Evolutionary conservation across 2,113 vertebrate species (phyloP).

Genomic region (Chaetorhynchus papuensis): DNA sequence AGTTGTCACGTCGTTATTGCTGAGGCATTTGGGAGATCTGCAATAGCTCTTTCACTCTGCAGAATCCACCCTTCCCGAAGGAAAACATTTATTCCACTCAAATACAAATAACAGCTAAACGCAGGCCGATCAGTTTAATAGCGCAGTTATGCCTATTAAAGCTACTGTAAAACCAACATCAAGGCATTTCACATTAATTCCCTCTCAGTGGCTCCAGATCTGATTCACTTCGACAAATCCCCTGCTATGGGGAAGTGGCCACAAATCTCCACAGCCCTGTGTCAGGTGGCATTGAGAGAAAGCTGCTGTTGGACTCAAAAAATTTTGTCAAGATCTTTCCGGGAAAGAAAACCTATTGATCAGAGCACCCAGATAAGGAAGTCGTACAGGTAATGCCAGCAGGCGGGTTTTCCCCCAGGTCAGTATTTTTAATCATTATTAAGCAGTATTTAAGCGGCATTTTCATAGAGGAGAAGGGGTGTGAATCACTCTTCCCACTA

Average conservation of each 20-base stretch:
- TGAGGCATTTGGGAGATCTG: neutral
- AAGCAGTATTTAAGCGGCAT: neutral
- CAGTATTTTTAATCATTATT: neutral
- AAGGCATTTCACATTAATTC: neutral
- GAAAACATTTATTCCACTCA: neutral
- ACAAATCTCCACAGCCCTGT: neutral
- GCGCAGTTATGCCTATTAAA: neutral
- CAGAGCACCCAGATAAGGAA: neutral
- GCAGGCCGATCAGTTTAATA: neutral
- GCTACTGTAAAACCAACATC: neutral
- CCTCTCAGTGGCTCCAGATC: neutral
- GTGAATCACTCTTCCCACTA: neutral
- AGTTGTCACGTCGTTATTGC: fast-evolving
- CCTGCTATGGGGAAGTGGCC: neutral
- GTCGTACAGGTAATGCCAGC: neutral
- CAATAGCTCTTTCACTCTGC: neutral
- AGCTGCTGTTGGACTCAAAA: neutral
- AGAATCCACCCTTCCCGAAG: neutral
- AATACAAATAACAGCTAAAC: neutral
- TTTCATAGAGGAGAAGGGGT: neutral
- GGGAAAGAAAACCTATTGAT: neutral
- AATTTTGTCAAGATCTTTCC: neutral
- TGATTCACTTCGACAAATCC: neutral
- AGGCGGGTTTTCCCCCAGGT: neutral
- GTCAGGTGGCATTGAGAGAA: neutral